Conservation (phyloP, 2,113 vertebrate genomes). For the Notothenia coriiceps region DNA sequence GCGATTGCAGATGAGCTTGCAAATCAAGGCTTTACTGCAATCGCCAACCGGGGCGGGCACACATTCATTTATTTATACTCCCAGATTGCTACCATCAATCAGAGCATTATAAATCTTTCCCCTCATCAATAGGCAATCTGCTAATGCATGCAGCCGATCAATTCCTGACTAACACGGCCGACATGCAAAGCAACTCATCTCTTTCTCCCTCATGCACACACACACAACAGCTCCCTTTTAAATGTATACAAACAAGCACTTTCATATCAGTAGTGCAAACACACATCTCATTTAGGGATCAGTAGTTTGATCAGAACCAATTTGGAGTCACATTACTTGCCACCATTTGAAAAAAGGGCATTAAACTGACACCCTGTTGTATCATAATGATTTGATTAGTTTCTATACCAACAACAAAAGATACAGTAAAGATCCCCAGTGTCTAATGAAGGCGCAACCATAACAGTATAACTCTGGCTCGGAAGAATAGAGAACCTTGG, state of each 20-base stretch:
- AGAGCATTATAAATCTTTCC: slow-evolving; percentile 81
- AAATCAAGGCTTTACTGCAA: slow-evolving; percentile 81
- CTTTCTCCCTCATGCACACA: slow-evolving; percentile 12
- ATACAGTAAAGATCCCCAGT: slow-evolving; percentile 12
- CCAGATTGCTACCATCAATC: slow-evolving; percentile 79
- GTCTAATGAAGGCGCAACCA: slow-evolving; percentile 10
- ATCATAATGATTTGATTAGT: slow-evolving; percentile 56
- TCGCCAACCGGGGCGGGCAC: slow-evolving; percentile 59
- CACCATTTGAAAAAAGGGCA: slow-evolving; percentile 16
- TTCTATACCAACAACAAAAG: slow-evolving; percentile 44
- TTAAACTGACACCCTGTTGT: slow-evolving; percentile 29
- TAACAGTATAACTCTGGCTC: slow-evolving; percentile 10
- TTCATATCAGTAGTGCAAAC: slow-evolving; percentile 45
- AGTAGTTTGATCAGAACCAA: slow-evolving; percentile 53
- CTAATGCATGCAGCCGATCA: slow-evolving; percentile 85
- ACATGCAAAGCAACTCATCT: slow-evolving; percentile 68
- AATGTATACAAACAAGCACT: slow-evolving; percentile 54
- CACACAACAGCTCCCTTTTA: not conserved
- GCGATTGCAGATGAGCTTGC: slow-evolving; percentile 77
- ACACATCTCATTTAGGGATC: slow-evolving; percentile 49
- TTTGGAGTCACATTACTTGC: slow-evolving; percentile 42
- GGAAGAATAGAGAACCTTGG: slow-evolving; percentile 16
- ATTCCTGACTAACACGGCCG: slow-evolving; percentile 77
- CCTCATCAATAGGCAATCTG: slow-evolving; percentile 88
- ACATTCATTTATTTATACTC: slow-evolving; percentile 84